Conservation (phyloP, 2,113 vertebrate species). For the Cyanoderma ruficeps region DNA sequence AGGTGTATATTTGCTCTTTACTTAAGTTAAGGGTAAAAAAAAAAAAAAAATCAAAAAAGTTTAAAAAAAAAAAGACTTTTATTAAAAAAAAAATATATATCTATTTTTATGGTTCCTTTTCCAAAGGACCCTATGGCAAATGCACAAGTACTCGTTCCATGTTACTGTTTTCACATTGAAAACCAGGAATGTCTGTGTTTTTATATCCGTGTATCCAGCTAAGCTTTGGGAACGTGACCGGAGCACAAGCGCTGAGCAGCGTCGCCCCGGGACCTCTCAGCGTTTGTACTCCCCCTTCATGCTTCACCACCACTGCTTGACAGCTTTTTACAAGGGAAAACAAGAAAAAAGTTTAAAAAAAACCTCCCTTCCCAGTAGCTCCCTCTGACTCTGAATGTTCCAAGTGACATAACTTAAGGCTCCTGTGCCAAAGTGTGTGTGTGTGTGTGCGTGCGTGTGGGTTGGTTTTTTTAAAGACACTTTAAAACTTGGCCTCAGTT, state of each 20-base stretch:
- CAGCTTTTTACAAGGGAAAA: constrained; percentile 13
- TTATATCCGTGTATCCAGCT: constrained; percentile 2
- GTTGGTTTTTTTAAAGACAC: neutral
- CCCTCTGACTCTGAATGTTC: constrained; percentile 32
- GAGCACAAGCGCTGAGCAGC: constrained; percentile 6
- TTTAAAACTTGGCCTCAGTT: constrained; percentile 45
- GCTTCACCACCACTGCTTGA: constrained; percentile 52
- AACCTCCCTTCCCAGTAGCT: neutral
- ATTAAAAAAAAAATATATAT: constrained; percentile 54
- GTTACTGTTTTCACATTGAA: constrained; percentile 82
- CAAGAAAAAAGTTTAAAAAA: too few species aligned
- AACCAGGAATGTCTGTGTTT: constrained; percentile 71
- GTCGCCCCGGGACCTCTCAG: neutral
- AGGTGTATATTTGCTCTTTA: constrained; percentile 74
- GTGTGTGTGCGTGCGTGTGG: neutral
- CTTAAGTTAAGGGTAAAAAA: constrained; percentile 74
- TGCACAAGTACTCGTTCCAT: constrained; percentile 74
- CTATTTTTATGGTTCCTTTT: constrained; percentile 78
- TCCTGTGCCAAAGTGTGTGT: constrained; percentile 72
- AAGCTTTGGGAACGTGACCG: constrained; percentile 46
- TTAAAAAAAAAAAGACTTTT: neutral
- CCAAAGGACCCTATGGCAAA: constrained; percentile 68
- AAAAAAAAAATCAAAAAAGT: neutral
- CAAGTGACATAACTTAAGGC: constrained; percentile 53
- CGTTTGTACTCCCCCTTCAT: constrained; percentile 24